Evolutionary conservation across 1,140 invertebrate species (phyloP).

Genomic region (Oreohelix idahoensis): DNA sequence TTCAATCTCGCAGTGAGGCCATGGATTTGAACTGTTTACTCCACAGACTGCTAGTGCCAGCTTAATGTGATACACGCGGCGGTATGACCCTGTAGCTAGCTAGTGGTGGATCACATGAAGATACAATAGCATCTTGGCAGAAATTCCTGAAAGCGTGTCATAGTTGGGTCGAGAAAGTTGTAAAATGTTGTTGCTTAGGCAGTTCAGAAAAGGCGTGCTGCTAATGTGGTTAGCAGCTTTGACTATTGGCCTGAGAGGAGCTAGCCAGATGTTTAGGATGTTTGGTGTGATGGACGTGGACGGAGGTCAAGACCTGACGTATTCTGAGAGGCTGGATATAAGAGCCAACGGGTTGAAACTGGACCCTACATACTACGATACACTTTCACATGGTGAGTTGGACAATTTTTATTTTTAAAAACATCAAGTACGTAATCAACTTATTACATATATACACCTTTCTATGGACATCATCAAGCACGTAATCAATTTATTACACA

Average conservation of each 20-base stretch:
- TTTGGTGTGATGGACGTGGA: not conserved
- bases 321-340: not conserved
- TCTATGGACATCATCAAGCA: too few species aligned
- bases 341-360: not conserved
- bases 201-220: not conserved
- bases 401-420: too few species aligned
- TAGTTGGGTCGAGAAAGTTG: not conserved
- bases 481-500: too few species aligned
- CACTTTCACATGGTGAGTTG: not conserved
- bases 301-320: not conserved
- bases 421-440: too few species aligned
- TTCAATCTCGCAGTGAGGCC: not conserved
- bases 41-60: not conserved
- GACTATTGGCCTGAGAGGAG: slow-evolving; percentile 7
- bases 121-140: not conserved
- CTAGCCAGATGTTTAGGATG: not conserved
- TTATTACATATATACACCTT: too few species aligned
- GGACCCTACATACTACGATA: not conserved
- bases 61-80: not conserved
- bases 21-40: not conserved
- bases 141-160: not conserved
- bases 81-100: not conserved
- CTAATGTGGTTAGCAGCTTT: not conserved
- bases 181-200: not conserved
- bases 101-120: not conserved